These are phyloP conservation scores for Drosophila sechellia DNA, from an alignment of 1,140 invertebrate species.

Conservation along the genomic window DNA sequence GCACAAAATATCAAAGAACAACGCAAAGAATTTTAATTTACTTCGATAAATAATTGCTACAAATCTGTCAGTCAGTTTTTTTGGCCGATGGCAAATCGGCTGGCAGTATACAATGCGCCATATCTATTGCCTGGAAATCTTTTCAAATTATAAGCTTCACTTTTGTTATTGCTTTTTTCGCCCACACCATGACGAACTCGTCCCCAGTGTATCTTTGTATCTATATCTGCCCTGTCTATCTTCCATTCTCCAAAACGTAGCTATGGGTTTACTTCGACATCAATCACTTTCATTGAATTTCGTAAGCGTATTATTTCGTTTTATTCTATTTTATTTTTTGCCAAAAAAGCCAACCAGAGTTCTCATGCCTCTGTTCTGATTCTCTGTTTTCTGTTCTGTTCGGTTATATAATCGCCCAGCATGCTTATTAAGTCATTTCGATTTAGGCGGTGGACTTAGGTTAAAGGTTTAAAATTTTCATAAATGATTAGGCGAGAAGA, in stretches of 20 bases:
- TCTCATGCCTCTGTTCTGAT: constrained; percentile 14
- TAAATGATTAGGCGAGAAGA: constrained; percentile 46
- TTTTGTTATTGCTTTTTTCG: constrained; percentile 33
- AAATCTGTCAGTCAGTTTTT: constrained; percentile 64
- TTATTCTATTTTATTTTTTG: background rate
- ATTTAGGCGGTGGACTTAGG: constrained; percentile 36
- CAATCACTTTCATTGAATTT: constrained; percentile 83
- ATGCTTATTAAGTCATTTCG: constrained; percentile 77
- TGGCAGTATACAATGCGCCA: constrained; percentile 22
- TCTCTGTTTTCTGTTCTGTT: constrained; percentile 15
- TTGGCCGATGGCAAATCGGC: constrained; percentile 45
- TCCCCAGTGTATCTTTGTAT: constrained; percentile 18
- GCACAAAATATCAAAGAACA: background rate
- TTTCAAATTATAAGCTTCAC: constrained; percentile 33
- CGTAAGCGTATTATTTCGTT: constrained; percentile 53
- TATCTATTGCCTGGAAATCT: constrained; percentile 43
- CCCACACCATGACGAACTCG: constrained; percentile 35
- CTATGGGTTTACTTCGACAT: constrained; percentile 62
- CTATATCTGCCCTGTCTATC: constrained; percentile 40
- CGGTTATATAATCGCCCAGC: constrained; percentile 64
- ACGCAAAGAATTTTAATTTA: constrained; percentile 21
- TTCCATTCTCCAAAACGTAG: constrained; percentile 37
- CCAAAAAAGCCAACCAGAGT: constrained; percentile 29
- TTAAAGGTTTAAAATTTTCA: constrained; percentile 58
- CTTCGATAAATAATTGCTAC: constrained; percentile 65